These are phyloP conservation scores for Macrobrachium rosenbergii DNA, from an alignment of 1,140 invertebrate species.

Conservation along the genomic window DNA sequence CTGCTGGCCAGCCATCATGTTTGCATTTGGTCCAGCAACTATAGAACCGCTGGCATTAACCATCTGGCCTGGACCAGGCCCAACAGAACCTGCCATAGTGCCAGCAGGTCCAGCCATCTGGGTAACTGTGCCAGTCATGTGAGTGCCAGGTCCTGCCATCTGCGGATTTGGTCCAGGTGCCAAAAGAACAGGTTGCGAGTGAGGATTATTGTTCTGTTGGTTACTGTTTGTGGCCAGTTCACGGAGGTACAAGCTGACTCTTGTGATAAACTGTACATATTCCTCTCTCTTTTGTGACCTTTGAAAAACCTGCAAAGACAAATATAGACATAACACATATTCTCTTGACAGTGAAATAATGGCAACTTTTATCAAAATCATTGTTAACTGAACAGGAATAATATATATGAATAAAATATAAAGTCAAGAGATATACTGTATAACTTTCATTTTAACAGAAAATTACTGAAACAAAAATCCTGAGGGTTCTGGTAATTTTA, in stretches of 20 bases:
- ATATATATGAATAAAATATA: too few relatives aligned
- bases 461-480: too few relatives aligned
- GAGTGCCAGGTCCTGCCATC: slow-evolving; percentile 33
- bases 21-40: slow-evolving; percentile 38
- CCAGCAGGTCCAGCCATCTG: slow-evolving; percentile 29
- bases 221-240: slow-evolving; percentile 28
- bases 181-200: slow-evolving; percentile 35
- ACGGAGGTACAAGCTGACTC: slow-evolving; percentile 43
- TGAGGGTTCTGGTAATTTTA: too few relatives aligned
- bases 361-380: neutral
- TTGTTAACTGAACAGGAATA: neutral
- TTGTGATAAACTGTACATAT: slow-evolving; percentile 38
- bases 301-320: slow-evolving; percentile 52
- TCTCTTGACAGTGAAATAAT: neutral
- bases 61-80: slow-evolving; percentile 18
- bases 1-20: slow-evolving; percentile 27
- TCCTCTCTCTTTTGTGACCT: slow-evolving; percentile 47
- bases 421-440: too few relatives aligned
- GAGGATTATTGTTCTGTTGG: slow-evolving; percentile 42
- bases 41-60: neutral
- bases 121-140: neutral
- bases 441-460: too few relatives aligned
- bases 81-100: slow-evolving; percentile 20
- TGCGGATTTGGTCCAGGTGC: slow-evolving; percentile 28
- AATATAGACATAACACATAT: neutral